Conservation (phyloP, 2,797 vertebrate genomes). For the Gouania willdenowi region DNA sequence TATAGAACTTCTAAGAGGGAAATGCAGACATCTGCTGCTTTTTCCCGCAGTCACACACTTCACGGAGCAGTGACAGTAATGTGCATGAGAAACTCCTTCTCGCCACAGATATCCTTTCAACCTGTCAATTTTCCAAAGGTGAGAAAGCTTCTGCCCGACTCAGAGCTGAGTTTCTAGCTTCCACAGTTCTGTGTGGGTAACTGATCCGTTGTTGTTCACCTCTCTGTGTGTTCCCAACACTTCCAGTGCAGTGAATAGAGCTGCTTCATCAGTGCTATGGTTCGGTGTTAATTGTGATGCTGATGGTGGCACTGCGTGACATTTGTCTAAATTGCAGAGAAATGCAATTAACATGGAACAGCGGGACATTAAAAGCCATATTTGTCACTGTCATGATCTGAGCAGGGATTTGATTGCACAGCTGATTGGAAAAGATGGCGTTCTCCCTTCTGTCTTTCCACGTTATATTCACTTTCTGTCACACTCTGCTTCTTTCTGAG, state of each 20-base stretch:
- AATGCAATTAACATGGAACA: constrained; percentile 73
- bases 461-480: too few species aligned
- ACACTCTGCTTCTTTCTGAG: too few species aligned
- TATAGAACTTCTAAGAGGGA: too few species aligned
- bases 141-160: too few species aligned
- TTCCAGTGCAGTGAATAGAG: constrained; percentile 26
- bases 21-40: too few species aligned
- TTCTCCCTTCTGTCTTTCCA: too few species aligned
- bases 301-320: constrained; percentile 50
- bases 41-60: too few species aligned
- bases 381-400: constrained; percentile 73
- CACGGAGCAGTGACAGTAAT: too few species aligned
- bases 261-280: constrained; percentile 27
- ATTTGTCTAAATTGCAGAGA: constrained; percentile 52
- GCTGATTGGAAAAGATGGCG: constrained; percentile 62
- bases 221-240: neutral
- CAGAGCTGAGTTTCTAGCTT: neutral
- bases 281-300: constrained; percentile 61
- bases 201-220: constrained; percentile 6
- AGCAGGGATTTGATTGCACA: constrained; percentile 64
- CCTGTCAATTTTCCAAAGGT: too few species aligned
- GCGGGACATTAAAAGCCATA: constrained; percentile 73
- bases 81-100: too few species aligned
- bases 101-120: too few species aligned
- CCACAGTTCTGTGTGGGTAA: constrained; percentile 3